A percentile compares a stretch with the other conserved stretches of the same genome.
These are phyloP conservation scores for Scaptomyza hsui DNA, from an alignment of 1,140 invertebrate genomes.

Conservation along the genomic window DNA sequence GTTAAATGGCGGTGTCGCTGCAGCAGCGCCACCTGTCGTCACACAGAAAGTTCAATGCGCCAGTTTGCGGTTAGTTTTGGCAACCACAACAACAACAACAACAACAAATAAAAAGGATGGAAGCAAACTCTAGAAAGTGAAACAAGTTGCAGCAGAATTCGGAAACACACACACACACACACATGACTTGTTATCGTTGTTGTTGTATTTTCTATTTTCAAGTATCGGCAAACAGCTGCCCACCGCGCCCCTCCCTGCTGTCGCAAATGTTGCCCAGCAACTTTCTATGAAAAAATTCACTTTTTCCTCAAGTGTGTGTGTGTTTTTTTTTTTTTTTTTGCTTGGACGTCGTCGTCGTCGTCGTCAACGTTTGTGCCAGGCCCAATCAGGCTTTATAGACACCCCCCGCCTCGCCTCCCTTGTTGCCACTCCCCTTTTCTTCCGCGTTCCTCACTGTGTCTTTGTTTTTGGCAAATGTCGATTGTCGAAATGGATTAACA, in stretches of 20 bases:
- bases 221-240: conserved; percentile 54
- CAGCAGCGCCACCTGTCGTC: conserved; percentile 38
- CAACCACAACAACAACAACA: background rate
- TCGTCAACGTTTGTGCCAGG: conserved; percentile 3
- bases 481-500: conserved; percentile 65
- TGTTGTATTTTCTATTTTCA: conserved; percentile 74
- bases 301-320: conserved; percentile 65
- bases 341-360: conserved; percentile 14
- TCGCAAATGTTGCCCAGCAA: conserved; percentile 78
- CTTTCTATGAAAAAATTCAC: conserved; percentile 82
- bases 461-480: conserved; percentile 58
- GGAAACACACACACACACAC: conserved; percentile 11
- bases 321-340: too few species aligned
- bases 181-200: conserved; percentile 2
- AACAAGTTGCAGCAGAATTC: conserved; percentile 38
- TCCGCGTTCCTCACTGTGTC: conserved; percentile 5
- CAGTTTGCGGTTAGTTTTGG: conserved; percentile 13
- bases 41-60: conserved; percentile 42
- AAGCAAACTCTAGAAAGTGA: conserved; percentile 41
- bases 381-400: conserved; percentile 55
- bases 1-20: conserved; percentile 28
- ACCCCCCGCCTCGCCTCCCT: background rate
- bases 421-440: conserved; percentile 9
- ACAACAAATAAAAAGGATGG: conserved; percentile 15
- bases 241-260: conserved; percentile 14